Evolutionary conservation across 2,888 invertebrate species (phyloP), one percentile per base, ranked within the genome.

Genomic region (Caenorhabditis sinica): DNA sequence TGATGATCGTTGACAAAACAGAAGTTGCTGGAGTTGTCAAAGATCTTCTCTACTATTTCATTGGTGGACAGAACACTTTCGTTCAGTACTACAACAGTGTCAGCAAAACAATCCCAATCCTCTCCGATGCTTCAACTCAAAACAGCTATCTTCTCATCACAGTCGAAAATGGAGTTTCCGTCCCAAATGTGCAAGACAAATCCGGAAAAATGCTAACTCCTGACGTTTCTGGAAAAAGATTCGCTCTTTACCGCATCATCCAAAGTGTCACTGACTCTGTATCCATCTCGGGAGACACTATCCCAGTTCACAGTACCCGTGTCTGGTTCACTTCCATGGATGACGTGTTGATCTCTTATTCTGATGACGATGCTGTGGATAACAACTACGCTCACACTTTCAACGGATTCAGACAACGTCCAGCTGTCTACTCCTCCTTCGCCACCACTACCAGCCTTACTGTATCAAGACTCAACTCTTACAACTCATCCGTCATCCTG

Each of bases 301-400:
- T 74, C 25, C 77, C 83, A n/a, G 6, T 60, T 23, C 84, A 84
- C 56, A 80, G 43, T 20, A 73, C 75, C n/a, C 80, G 84, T 45
- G 80, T 84, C 25, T 85, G 76, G 81, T 85, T 85, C 66, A 45
- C 60, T 15, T 76, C 81, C 15, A 13, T 9, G 23, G 76, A 81
- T 20, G 79, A 77, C n/a, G 73, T 85, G 9, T 72, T 85, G 15
- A 51, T 85, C 17, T 77, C 81, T 0, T 85, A 81, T 43, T 77
- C 76, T n/a, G 69, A 76, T 40, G 81, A 82, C 73, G 72, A 76
- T 17, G 51, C 73, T n/a, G 73, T 82, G 13, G 85, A 85, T 33
- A 82, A 81, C 43, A 79, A 79, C 68, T 68, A 76, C 51, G 81
- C 85, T 0, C 71, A 85, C 63, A 77, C 85, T 9, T 85, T 85